Evolutionary conservation across 2,888 invertebrate genomes (phyloP), one percentile per base, ranked within the genome.

Genomic region (Mycalesis mineus): DNA sequence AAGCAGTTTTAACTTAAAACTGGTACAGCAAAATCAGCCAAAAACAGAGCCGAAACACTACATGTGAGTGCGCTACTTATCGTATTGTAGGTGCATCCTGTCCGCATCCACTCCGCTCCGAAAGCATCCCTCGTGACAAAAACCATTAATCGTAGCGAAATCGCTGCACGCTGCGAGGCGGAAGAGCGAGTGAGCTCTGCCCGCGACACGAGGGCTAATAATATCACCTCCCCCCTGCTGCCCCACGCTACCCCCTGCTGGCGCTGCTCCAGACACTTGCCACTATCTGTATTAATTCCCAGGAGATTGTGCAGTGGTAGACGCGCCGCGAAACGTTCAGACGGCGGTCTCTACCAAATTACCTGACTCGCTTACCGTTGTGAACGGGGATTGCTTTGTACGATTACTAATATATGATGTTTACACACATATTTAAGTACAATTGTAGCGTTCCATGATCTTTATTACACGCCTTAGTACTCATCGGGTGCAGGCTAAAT

Each of bases 221-320:
- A 47, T 47, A 47, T 33, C 47, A 31, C 31, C 15, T 15, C 0
- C 14, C 28, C 11, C 1, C 28, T 2, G 1, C n/a, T 13, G 8
- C 13, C 5, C 13, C 17, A 0, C 7, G 5, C 42, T 9, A 8
- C 22, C 42, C n/a, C 33, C 55, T 48, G 55, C 64, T 77, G 77
- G 77, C 71, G 55, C 45, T 41, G 57, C 52, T 68, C 75, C 78
- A 75, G 71, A 57, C 65, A 66, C 60, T 71, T 68, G 47, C 47
- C 33, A 47, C 31, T 47, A 47, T 47, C 33, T 33, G 47, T 47
- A 47, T 33, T 47, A 47, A n/a, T 33, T 31, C 33, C 15, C 15
- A 7, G 31, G 47, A 47, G 47, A 47, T 47, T 47, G n/a, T n/a
- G 9, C 7, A 47, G 5, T 33, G 8, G 15, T 33, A 47, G 47